Evolutionary conservation across 2,888 invertebrate genomes (phyloP).

Genomic region (Sphaerophoria rueppellii): DNA sequence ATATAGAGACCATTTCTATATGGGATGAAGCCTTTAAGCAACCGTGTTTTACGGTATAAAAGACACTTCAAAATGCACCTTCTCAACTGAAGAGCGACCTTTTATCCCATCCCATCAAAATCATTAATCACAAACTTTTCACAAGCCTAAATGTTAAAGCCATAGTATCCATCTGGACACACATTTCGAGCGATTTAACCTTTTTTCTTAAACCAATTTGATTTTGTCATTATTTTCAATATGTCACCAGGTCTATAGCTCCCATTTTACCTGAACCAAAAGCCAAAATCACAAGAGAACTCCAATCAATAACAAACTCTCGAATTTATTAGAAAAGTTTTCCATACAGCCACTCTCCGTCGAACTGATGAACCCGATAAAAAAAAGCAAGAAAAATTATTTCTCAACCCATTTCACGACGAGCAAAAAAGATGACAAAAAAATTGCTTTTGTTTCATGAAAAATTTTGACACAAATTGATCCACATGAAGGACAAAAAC

Average conservation of each 20-base stretch:
- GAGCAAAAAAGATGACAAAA: neutral
- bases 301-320: constrained; percentile 48
- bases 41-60: too few relatives aligned
- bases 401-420: constrained; percentile 38
- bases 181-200: too few relatives aligned
- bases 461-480: constrained; percentile 5
- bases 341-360: neutral
- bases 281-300: neutral
- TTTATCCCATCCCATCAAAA: too few relatives aligned
- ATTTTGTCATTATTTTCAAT: constrained; percentile 9
- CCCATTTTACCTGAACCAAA: neutral
- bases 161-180: too few relatives aligned
- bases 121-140: too few relatives aligned
- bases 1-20: too few relatives aligned
- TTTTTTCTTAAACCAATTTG: neutral
- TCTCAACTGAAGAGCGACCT: too few relatives aligned
- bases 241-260: neutral
- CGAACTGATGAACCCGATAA: constrained; percentile 9
- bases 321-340: constrained; percentile 69
- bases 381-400: constrained; percentile 28
- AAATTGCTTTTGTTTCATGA: constrained; percentile 41
- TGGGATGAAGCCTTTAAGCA: too few relatives aligned
- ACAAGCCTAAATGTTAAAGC: too few relatives aligned
- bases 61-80: too few relatives aligned
- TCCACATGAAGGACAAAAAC: constrained; percentile 49